These are phyloP conservation scores for Apodemus sylvaticus DNA, from an alignment of 2,113 vertebrate genomes.

Conservation along the genomic window DNA sequence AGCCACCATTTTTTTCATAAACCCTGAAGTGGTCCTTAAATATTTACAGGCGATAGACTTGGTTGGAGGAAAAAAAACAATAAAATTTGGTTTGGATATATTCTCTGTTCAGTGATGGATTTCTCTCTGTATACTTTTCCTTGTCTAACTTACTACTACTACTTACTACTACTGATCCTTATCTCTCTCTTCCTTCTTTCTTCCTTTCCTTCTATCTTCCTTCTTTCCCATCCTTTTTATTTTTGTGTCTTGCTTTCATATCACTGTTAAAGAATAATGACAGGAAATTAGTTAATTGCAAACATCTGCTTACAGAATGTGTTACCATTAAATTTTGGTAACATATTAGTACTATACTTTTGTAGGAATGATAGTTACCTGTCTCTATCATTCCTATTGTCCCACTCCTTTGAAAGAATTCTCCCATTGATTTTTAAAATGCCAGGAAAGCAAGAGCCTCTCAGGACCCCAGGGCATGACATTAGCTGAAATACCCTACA, in stretches of 20 bases:
- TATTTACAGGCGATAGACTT: background rate
- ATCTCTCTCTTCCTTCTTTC: background rate
- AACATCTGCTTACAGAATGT: background rate
- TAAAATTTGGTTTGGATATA: background rate
- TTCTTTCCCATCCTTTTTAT: background rate
- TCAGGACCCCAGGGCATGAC: no score
- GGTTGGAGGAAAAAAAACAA: background rate
- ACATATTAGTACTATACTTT: background rate
- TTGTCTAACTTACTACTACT: background rate
- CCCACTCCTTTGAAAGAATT: background rate
- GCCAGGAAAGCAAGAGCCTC: no score
- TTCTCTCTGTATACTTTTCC: background rate
- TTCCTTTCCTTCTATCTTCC: background rate
- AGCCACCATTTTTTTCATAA: background rate
- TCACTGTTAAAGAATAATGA: background rate
- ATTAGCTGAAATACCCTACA: no score
- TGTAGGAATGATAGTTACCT: background rate
- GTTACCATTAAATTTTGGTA: background rate
- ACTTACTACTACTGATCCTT: background rate
- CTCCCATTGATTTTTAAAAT: background rate
- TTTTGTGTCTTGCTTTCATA: slow-evolving; percentile 47
- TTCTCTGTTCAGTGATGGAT: background rate
- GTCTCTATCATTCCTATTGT: background rate
- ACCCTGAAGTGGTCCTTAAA: background rate
- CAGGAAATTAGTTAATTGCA: background rate